Conservation (phyloP, 2,113 vertebrate genomes). For the Oreotragus oreotragus region DNA sequence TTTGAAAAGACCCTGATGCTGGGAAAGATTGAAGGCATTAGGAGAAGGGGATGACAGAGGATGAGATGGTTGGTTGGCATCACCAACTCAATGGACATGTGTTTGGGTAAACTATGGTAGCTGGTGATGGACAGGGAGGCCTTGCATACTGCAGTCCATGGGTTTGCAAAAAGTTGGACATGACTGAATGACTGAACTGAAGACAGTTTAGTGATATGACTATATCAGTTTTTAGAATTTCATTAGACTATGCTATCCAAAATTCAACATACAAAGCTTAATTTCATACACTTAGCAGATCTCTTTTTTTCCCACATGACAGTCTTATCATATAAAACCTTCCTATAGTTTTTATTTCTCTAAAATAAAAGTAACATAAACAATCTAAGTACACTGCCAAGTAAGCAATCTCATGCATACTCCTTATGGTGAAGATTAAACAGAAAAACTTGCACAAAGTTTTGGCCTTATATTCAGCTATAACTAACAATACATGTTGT, state of each 20-base stretch:
- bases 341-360: neutral
- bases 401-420: neutral
- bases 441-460: neutral
- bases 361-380: constrained; percentile 20
- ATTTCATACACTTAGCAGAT: neutral
- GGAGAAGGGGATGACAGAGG: neutral
- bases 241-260: neutral
- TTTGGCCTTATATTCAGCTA: neutral
- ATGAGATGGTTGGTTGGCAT: neutral
- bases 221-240: neutral
- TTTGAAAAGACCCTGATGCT: neutral
- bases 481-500: neutral
- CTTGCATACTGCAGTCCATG: neutral
- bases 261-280: neutral
- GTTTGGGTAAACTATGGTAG: neutral
- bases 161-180: neutral
- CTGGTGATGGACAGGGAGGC: neutral
- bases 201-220: neutral
- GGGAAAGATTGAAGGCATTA: neutral
- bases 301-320: neutral
- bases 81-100: neutral
- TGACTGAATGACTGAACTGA: neutral
- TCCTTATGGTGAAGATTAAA: neutral
- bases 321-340: neutral
- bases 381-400: neutral